Evolutionary conservation across 2,113 vertebrate species (phyloP), one percentile per base, ranked within the genome.

Genomic region (Pseudolaguvia tuberculata): DNA sequence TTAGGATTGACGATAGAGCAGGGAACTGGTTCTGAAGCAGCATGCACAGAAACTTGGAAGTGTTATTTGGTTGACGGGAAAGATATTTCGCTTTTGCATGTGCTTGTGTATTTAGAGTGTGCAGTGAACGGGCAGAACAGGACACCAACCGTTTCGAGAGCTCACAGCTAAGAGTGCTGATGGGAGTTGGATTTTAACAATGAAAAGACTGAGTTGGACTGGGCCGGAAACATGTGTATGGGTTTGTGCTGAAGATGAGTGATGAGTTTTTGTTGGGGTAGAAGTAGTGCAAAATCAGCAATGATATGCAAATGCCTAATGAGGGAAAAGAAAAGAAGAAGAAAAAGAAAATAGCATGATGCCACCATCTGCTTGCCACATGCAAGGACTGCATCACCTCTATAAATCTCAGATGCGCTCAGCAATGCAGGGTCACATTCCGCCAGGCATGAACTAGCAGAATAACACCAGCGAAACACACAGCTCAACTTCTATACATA

Each of bases 321-420:
- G 55, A 75, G 17, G 12, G 61, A 72, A 81, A 81, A 78, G 86
- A 80, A 83, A 80, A 83, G 29, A 21, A 56, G 61, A 57, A 55
- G 35, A 56, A 39, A 61, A 67, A 69, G 72, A 50, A 76, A 72
- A 20, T 73, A 85, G 81, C 80, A 76, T 59, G 83, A 87, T 88
- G 86, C 86, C 86, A 84, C 89, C 90, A 91, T 91, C 89, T 91
- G 91, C 83, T 89, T 88, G 84, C 89, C 90, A 91, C 84, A 90
- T 91, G 90, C 87, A 86, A 84, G 78, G 83, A 84, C 89, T 84
- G 87, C 85, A 88, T 87, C 86, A 86, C 81, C 86, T 86, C 86
- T 86, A 91, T 91, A 91, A 91, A 91, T 91, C 89, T 90, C 84
- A 85, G 80, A 85, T 80, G 56, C 73, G 79, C 85, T 90, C 83